A percentile compares a stretch with the other conserved stretches of the same genome.
These are phyloP conservation scores for Scomber colias DNA, from an alignment of 2,113 vertebrate species.

Conservation along the genomic window DNA sequence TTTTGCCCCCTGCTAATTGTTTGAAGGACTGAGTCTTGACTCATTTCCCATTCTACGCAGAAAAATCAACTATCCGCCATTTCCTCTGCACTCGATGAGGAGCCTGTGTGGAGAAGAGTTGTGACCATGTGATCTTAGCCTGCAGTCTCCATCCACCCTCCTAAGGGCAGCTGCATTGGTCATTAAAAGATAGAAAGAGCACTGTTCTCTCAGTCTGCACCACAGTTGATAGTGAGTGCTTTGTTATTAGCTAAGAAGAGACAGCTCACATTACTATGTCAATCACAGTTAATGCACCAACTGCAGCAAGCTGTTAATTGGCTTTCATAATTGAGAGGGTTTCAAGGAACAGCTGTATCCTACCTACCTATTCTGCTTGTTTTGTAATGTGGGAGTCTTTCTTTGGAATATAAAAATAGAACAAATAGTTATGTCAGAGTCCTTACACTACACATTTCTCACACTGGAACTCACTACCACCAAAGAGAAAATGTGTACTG, in stretches of 20 bases:
- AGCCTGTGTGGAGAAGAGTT: constrained; percentile 16
- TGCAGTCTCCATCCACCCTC: constrained; percentile 41
- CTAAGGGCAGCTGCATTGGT: constrained; percentile 70
- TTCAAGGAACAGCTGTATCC: not conserved
- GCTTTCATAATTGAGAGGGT: constrained; percentile 11
- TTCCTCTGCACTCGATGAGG: constrained; percentile 33
- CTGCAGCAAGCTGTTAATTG: constrained; percentile 20
- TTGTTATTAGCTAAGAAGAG: constrained; percentile 61
- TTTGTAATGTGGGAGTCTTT: not conserved
- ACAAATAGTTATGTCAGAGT: constrained; percentile 5
- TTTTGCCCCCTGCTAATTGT: constrained; percentile 69
- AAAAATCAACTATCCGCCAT: constrained; percentile 51
- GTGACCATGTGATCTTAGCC: constrained; percentile 44
- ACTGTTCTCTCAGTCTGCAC: constrained; percentile 60
- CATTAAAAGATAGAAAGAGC: constrained; percentile 66
- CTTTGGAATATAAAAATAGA: constrained; percentile 17
- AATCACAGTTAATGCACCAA: constrained; percentile 39
- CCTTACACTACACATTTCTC: constrained; percentile 23
- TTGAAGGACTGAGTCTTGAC: constrained; percentile 56
- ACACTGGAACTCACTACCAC: not conserved
- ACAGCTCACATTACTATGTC: constrained; percentile 50
- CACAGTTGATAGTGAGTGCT: constrained; percentile 66
- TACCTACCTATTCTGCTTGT: not conserved
- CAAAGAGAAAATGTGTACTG: constrained; percentile 70
- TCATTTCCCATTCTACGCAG: constrained; percentile 73